Conservation (phyloP, 1,140 invertebrate genomes). For the Eulimnadia texana region DNA sequence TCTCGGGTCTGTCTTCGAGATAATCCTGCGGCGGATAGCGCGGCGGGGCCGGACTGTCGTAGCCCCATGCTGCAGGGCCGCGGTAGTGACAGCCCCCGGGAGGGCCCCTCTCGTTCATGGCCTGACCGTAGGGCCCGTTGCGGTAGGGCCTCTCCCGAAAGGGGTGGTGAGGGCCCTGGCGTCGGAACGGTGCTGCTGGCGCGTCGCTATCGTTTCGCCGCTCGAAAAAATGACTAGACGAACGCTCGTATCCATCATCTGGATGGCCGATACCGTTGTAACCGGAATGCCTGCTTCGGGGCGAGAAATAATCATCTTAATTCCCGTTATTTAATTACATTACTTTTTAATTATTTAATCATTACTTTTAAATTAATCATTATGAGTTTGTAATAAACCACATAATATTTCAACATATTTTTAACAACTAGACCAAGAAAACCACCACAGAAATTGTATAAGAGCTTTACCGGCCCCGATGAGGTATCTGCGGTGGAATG, state of each 20-base stretch:
- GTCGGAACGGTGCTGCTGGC: slow-evolving; percentile 1
- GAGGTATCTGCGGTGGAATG: background rate
- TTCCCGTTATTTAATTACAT: too few species aligned
- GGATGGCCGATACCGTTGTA: background rate
- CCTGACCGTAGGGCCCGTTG: slow-evolving; percentile 5
- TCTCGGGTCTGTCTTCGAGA: background rate
- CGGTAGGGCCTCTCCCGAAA: slow-evolving; percentile 10
- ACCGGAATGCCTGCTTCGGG: background rate
- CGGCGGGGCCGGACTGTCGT: background rate
- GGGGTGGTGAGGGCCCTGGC: slow-evolving; percentile 3
- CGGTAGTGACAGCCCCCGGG: background rate
- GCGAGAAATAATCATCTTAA: background rate
- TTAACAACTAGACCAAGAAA: background rate
- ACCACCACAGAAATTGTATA: too few species aligned
- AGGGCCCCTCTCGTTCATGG: background rate
- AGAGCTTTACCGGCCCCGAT: slow-evolving; percentile 1
- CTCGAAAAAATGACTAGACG: slow-evolving; percentile 11
- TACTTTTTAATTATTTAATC: too few species aligned
- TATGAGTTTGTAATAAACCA: background rate
- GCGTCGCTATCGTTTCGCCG: slow-evolving; percentile 4
- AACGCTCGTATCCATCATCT: slow-evolving; percentile 5
- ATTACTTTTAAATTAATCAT: background rate
- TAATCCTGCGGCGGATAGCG: slow-evolving; percentile 8
- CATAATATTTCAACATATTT: background rate
- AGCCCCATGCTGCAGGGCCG: background rate